Percentiles rank a stretch among this genome's conserved stretches.
phyloP scores from a whole-genome alignment of 92 coral and sea anemone genomes.

The Porites lobata region DNA sequence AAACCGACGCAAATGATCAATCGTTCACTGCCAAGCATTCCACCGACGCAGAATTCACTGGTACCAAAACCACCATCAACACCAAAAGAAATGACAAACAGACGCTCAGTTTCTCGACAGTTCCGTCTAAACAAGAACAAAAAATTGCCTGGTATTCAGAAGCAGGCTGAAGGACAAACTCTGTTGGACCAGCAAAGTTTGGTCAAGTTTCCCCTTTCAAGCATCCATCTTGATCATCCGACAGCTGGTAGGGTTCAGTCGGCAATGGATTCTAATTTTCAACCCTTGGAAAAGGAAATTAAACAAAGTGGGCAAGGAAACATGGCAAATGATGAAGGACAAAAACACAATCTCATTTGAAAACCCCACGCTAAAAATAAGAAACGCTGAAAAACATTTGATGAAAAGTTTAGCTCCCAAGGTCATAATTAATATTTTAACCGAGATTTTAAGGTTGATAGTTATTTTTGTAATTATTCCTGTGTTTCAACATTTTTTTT shows the following conservation, averaged over 20 bases:
- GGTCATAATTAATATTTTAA: too few species aligned
- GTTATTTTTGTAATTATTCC: too few species aligned
- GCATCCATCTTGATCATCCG: not conserved
- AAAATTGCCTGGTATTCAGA: not conserved
- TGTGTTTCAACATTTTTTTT: too few species aligned
- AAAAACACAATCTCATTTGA: not conserved
- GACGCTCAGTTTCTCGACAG: not conserved
- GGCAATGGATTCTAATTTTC: not conserved
- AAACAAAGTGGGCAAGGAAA: not conserved
- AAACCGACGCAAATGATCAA: not conserved
- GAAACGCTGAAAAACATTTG: not conserved
- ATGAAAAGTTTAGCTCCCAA: too few species aligned
- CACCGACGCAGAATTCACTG: not conserved
- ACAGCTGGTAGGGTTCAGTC: not conserved
- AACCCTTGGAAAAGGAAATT: not conserved
- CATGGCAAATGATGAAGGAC: not conserved
- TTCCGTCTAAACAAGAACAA: not conserved
- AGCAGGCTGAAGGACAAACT: not conserved
- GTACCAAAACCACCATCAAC: conserved; percentile 15
- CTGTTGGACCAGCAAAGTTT: too few species aligned
- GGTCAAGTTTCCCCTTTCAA: not conserved
- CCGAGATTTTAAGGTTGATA: too few species aligned
- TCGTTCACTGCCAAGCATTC: not conserved
- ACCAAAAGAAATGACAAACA: not conserved
- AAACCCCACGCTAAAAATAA: not conserved